phyloP scores from a whole-genome alignment of 2,888 invertebrate species.

The Hypolimnas misippus region DNA sequence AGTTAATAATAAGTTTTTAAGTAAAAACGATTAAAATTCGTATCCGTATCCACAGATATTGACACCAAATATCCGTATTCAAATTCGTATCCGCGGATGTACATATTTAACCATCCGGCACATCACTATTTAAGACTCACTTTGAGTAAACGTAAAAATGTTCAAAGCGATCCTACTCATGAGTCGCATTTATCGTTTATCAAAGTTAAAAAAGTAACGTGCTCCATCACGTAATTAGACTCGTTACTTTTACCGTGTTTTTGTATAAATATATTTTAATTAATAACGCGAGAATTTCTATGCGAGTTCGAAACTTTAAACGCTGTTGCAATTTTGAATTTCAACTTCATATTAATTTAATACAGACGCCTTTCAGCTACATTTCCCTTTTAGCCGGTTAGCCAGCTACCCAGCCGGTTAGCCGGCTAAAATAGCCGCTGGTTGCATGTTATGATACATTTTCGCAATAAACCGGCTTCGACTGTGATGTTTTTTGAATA shows the following conservation, averaged over 20 bases:
- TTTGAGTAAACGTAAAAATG: background rate
- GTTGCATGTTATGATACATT: constrained; percentile 2
- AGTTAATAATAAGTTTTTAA: too few relatives aligned
- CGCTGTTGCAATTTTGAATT: constrained; percentile 7
- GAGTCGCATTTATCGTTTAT: background rate
- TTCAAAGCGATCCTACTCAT: background rate
- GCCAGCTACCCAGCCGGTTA: background rate
- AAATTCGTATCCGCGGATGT: too few relatives aligned
- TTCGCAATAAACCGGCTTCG: constrained; percentile 29
- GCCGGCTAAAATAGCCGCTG: background rate
- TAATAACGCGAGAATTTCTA: background rate
- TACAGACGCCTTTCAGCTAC: constrained; percentile 27
- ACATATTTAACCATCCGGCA: too few relatives aligned
- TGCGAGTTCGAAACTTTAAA: constrained; percentile 7
- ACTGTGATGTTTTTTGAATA: constrained; percentile 24
- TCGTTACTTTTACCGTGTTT: background rate
- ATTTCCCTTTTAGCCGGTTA: constrained; percentile 20
- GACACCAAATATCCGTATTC: too few relatives aligned
- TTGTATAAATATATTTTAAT: constrained; percentile 13
- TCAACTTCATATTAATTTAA: constrained; percentile 29
- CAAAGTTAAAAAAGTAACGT: background rate
- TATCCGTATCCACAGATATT: too few relatives aligned
- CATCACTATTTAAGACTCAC: too few relatives aligned
- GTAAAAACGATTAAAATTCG: too few relatives aligned
- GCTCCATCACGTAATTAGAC: constrained; percentile 9